These are phyloP conservation scores for Ecliptopera silaceata DNA, from an alignment of 2,888 invertebrate genomes.

Conservation along the genomic window DNA sequence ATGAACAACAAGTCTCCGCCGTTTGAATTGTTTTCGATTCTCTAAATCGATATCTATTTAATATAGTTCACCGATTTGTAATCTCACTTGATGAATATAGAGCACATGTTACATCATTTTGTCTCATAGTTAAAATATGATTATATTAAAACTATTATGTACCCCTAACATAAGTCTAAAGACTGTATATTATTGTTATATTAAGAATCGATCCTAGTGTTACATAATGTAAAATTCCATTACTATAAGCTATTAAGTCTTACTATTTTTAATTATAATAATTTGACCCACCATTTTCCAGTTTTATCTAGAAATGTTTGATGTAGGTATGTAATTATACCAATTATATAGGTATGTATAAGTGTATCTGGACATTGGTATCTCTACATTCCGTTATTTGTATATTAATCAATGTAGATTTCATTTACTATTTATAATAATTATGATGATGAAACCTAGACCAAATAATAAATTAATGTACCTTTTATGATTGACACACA, in stretches of 20 bases:
- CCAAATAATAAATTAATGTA: conserved; percentile 83
- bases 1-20: conserved; percentile 80
- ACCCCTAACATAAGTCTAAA: conserved; percentile 80
- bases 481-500: conserved; percentile 78
- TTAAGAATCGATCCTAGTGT: conserved; percentile 75
- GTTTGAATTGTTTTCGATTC: conserved; percentile 69
- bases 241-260: conserved; percentile 69
- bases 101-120: conserved; percentile 76
- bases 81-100: conserved; percentile 79
- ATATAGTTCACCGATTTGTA: conserved; percentile 75
- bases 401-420: conserved; percentile 73
- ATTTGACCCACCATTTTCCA: conserved; percentile 83
- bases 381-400: conserved; percentile 82
- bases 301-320: conserved; percentile 78
- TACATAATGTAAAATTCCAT: conserved; percentile 78
- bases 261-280: conserved; percentile 62
- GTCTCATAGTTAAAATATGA: conserved; percentile 50
- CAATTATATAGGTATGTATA: conserved; percentile 55
- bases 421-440: conserved; percentile 69
- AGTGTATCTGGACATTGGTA: conserved; percentile 70
- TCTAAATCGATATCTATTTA: conserved; percentile 67
- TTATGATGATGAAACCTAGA: conserved; percentile 79
- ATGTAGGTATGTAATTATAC: conserved; percentile 64
- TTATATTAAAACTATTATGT: conserved; percentile 68
- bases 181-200: conserved; percentile 77